Percentiles rank a stretch among this genome's conserved stretches.
Conservation (phyloP, 1,140 invertebrate species). For the Theocolax elegans region DNA sequence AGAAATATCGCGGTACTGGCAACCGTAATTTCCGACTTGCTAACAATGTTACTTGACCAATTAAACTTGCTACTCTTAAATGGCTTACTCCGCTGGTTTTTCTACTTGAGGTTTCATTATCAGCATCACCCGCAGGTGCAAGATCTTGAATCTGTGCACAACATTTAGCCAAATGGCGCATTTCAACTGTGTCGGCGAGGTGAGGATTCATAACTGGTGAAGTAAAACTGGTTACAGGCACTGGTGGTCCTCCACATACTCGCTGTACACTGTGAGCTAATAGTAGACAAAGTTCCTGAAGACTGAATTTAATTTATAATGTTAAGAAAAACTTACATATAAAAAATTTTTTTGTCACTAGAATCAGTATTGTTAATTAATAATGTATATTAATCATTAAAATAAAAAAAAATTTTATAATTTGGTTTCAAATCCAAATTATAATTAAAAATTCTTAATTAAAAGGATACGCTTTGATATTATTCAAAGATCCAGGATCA, state of each 20-base stretch:
- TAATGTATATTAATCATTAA: too few relatives aligned
- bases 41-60: constrained; percentile 70
- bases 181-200: constrained; percentile 67
- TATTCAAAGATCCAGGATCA: constrained; percentile 84
- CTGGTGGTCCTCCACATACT: constrained; percentile 67
- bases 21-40: constrained; percentile 72
- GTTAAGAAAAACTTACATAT: constrained; percentile 42
- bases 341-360: neutral
- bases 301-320: constrained; percentile 59
- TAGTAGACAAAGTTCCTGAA: constrained; percentile 82
- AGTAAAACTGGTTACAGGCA: constrained; percentile 54
- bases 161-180: constrained; percentile 67
- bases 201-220: constrained; percentile 66
- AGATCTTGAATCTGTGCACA: constrained; percentile 69
- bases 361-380: too few relatives aligned
- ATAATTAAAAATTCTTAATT: neutral
- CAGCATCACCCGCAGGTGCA: constrained; percentile 58
- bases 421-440: too few relatives aligned
- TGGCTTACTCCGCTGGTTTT: constrained; percentile 61
- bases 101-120: constrained; percentile 54
- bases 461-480: constrained; percentile 77
- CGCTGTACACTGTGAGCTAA: constrained; percentile 82
- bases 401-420: too few relatives aligned
- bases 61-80: constrained; percentile 61
- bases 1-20: constrained; percentile 86